These are phyloP conservation scores for Oreochromis grahami DNA, from an alignment of 2,797 vertebrate genomes.

Conservation along the genomic window DNA sequence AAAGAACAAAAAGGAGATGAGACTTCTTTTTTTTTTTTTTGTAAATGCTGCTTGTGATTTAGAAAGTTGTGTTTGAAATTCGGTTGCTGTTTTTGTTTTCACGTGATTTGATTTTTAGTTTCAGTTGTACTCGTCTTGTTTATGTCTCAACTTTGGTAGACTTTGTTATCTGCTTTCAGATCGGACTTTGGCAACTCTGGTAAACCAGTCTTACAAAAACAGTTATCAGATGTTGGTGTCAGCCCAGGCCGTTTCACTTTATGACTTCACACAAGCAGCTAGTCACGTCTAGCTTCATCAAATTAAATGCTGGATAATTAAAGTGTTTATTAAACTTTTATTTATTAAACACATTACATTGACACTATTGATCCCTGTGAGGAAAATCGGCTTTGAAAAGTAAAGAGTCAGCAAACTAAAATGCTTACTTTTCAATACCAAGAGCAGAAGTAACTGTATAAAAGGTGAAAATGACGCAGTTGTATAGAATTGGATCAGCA, in stretches of 20 bases:
- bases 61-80: not conserved
- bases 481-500: not conserved
- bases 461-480: not conserved
- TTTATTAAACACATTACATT: not conserved
- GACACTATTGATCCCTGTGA: not conserved
- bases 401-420: not conserved
- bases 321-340: not conserved
- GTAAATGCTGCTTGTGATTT: not conserved
- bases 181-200: not conserved
- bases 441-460: not conserved
- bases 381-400: not conserved
- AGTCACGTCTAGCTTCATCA: not conserved
- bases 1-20: not conserved
- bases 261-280: not conserved
- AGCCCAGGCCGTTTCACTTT: not conserved
- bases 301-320: not conserved
- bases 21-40: not conserved
- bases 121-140: not conserved
- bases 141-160: not conserved
- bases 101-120: not conserved
- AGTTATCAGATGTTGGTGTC: not conserved
- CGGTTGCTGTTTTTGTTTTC: not conserved
- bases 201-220: not conserved
- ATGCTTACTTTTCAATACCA: not conserved
- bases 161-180: not conserved